A percentile compares a stretch with the other conserved stretches of the same genome.
Conservation (phyloP, 2,888 invertebrate species). For the Caenorhabditis sp. region DNA sequence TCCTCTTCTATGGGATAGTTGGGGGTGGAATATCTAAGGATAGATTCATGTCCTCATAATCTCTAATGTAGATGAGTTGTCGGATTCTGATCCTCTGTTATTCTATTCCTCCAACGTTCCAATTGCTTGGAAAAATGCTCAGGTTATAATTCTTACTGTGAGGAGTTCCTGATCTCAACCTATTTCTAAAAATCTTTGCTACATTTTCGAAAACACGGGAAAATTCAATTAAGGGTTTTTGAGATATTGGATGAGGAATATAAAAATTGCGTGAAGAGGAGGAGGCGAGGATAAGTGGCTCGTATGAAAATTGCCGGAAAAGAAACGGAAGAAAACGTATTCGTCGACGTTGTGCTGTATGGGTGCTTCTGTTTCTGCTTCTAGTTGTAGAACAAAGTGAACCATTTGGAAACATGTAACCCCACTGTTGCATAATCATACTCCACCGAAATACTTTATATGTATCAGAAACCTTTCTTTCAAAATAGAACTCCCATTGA, state of each 20-base stretch:
- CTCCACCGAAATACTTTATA: too few relatives aligned
- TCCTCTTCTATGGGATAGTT: not conserved
- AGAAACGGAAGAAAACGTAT: conserved; percentile 68
- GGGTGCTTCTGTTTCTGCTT: conserved; percentile 23
- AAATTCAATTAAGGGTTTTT: conserved; percentile 19
- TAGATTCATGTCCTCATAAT: not conserved
- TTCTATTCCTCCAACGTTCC: too few relatives aligned
- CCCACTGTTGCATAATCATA: too few relatives aligned
- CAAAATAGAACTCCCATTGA: not conserved
- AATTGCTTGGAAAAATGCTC: too few relatives aligned
- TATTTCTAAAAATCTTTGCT: too few relatives aligned
- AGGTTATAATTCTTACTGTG: too few relatives aligned
- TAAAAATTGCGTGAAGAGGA: conserved; percentile 50
- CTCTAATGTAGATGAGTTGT: too few relatives aligned
- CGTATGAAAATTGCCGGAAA: conserved; percentile 70
- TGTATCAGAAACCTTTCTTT: too few relatives aligned
- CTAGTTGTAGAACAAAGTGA: not conserved
- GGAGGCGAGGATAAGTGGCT: conserved; percentile 66
- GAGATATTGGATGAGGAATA: conserved; percentile 43
- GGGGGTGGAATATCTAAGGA: not conserved
- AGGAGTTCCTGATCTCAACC: too few relatives aligned
- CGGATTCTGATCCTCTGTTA: too few relatives aligned
- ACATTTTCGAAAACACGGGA: not conserved
- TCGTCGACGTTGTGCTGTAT: conserved; percentile 28
- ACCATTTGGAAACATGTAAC: conserved; percentile 24